Conservation (phyloP, 2,888 invertebrate genomes). For the Atrina japonica region DNA sequence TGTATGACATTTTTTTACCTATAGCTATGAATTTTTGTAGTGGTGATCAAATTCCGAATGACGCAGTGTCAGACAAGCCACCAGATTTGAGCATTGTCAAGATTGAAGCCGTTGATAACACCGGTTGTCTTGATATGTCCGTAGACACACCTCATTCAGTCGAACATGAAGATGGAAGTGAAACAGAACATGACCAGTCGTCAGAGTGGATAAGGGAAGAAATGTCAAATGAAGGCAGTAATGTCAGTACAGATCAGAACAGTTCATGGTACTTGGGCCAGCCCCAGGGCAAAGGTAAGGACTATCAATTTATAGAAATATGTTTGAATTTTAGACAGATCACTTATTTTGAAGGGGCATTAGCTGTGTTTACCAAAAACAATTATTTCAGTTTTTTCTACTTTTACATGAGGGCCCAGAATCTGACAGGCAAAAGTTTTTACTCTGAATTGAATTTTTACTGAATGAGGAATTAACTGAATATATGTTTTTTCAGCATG, state of each 20-base stretch:
- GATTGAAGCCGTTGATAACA: constrained; percentile 28
- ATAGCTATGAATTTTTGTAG: too few species aligned
- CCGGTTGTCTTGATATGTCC: constrained; percentile 38
- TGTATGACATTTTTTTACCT: too few species aligned
- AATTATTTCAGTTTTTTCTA: too few species aligned
- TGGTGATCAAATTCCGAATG: neutral
- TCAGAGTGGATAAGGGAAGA: constrained; percentile 37
- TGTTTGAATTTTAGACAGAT: too few species aligned
- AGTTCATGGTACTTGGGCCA: constrained; percentile 34
- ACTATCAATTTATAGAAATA: too few species aligned
- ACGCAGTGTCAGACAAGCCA: neutral
- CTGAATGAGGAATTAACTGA: too few species aligned
- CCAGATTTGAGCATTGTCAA: constrained; percentile 38
- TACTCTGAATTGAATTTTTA: too few species aligned
- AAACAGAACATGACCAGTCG: constrained; percentile 25
- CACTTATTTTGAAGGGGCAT: too few species aligned
- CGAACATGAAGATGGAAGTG: constrained; percentile 24
- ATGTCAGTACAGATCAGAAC: constrained; percentile 24
- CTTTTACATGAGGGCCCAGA: too few species aligned
- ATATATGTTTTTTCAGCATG: too few species aligned
- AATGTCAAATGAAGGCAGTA: constrained; percentile 40
- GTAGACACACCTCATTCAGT: constrained; percentile 26
- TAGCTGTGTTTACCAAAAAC: too few species aligned
- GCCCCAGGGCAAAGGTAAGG: constrained; percentile 30
- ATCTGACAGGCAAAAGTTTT: too few species aligned